Evolutionary conservation across 2,113 vertebrate genomes (phyloP).

Genomic region (Pomatostomus ruficeps): DNA sequence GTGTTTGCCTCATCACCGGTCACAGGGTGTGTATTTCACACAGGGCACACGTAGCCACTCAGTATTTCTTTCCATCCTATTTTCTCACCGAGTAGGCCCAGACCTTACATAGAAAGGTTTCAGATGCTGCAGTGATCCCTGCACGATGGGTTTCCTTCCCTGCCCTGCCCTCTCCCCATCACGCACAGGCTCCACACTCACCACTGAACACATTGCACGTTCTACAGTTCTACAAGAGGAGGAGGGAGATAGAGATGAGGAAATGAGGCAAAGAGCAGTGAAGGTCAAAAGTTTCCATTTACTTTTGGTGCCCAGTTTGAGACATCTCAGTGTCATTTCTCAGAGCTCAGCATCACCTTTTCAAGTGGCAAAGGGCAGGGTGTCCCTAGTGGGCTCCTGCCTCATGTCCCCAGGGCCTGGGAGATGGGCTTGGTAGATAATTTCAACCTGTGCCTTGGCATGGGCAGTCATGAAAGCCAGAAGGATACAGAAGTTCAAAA

Average conservation of each 20-base stretch:
- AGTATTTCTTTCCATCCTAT: not conserved
- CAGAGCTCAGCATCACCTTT: not conserved
- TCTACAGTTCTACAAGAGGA: not conserved
- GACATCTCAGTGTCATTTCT: not conserved
- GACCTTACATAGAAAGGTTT: not conserved
- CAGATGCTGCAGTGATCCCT: not conserved
- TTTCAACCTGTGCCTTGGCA: not conserved
- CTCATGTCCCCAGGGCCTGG: not conserved
- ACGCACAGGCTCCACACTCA: fast-evolving
- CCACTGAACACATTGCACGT: not conserved
- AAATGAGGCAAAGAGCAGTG: conserved; percentile 20
- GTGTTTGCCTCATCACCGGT: not conserved
- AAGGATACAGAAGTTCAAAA: not conserved
- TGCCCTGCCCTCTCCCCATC: not conserved
- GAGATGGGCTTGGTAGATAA: not conserved
- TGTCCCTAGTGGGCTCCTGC: not conserved
- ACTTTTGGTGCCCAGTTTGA: not conserved
- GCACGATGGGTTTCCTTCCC: not conserved
- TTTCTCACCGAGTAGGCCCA: not conserved
- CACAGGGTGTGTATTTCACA: not conserved
- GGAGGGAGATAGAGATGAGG: not conserved
- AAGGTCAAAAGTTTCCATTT: conserved; percentile 57
- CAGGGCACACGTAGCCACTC: fast-evolving
- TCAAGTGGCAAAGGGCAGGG: not conserved
- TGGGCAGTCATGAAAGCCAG: not conserved